phyloP scores from a whole-genome alignment of 2,797 vertebrate species.

The Clarias laeviceps region DNA sequence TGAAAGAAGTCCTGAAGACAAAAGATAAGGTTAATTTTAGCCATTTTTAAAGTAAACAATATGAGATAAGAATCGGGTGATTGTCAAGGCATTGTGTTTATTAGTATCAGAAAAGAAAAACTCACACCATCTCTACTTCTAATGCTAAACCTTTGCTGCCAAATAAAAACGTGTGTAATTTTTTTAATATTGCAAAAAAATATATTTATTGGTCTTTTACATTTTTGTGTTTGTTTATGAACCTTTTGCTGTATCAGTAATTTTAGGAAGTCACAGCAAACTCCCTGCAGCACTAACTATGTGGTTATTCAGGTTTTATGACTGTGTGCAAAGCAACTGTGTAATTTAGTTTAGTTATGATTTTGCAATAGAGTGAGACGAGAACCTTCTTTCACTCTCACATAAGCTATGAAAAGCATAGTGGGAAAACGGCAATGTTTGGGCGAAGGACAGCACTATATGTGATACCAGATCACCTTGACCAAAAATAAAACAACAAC shows the following conservation, averaged over 20 bases:
- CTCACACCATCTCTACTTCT: not conserved
- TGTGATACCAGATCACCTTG: not conserved
- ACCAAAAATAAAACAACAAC: not conserved
- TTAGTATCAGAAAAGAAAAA: not conserved
- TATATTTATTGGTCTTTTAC: not conserved
- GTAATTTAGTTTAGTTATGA: not conserved
- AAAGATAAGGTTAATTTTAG: not conserved
- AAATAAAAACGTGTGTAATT: no score
- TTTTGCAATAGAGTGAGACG: not conserved
- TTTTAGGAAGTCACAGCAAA: not conserved
- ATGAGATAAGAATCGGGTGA: not conserved
- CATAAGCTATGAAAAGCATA: not conserved
- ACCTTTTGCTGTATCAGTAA: not conserved
- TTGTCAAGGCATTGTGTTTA: not conserved
- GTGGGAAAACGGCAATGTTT: constrained; percentile 22
- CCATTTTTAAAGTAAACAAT: not conserved
- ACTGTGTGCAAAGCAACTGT: not conserved
- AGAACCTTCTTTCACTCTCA: not conserved
- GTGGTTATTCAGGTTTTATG: constrained; percentile 14
- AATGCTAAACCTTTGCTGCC: not conserved
- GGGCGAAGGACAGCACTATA: not conserved
- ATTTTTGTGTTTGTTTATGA: not conserved
- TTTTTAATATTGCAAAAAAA: no score
- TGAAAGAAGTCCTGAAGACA: not conserved
- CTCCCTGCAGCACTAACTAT: not conserved